Base-by-base conservation (phyloP, 2,113 vertebrate species). In the Colius striatus region DNA sequence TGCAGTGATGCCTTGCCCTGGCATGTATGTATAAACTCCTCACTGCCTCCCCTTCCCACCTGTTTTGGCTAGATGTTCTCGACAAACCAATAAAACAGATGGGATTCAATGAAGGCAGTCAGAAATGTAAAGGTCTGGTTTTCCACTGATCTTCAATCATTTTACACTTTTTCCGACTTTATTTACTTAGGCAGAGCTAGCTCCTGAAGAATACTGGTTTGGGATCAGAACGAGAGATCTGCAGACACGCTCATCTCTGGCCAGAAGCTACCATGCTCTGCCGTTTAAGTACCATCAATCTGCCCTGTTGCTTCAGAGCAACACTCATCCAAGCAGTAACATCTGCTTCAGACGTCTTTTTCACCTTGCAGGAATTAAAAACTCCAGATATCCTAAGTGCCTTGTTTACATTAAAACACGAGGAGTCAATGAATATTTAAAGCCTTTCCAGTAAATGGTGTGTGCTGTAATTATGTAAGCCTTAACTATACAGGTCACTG, bases 341-440 rank as follows among this genome's bases (percentile, higher is more conserved):
- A 90, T 89, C 88, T 94, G 80, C 82, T 92, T 87, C 83, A 90
- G 90, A 92, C 90, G 65, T 87, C 70, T 6, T 85, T 81, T 92
- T 79, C 85, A 96, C 92, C 92, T 92, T 86, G 87, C 81, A 96
- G 88, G 50, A 92, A 87, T 94, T 92, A 93, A 92, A 95, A 90
- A 61, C 36, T 7, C 47, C 76, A 91, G 84, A 90, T 92, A 91
- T 92, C 74, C 79, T 89, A 92, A 96, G 76, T 91, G 94, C 91
- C 48, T 94, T 94, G 89, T 95, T 96, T 96, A 95, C 92, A 94
- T 96, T 95, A 93, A 93, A 92, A 91, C 75, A 90, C 4, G 50
- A 96, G 67, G 86, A 95, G 81, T 63, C 79, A 82, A 95, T 96
- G 92, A 96, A 97, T 95, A 97, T 97, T 97, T 96, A 96, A 97